These are phyloP conservation scores for Ariopsis seemanni DNA, from an alignment of 2,113 vertebrate genomes.

Conservation along the genomic window DNA sequence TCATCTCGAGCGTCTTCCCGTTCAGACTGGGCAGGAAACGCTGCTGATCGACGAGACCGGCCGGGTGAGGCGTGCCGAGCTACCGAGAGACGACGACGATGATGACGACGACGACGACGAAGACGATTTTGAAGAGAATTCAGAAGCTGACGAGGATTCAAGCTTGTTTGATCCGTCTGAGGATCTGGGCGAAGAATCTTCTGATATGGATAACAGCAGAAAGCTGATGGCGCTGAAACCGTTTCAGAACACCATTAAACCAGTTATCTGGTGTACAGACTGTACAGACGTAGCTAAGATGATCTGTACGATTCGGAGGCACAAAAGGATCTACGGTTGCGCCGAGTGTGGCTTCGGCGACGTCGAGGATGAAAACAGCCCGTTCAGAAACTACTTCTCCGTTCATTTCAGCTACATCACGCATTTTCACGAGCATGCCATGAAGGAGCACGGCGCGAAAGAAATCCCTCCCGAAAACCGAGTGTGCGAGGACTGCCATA, in stretches of 20 bases:
- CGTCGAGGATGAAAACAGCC: neutral
- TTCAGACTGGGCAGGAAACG: neutral
- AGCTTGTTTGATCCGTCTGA: neutral
- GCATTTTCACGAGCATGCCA: conserved; percentile 34
- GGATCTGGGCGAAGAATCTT: neutral
- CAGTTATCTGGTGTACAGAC: conserved; percentile 23
- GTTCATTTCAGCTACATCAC: conserved; percentile 15
- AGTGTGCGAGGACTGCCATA: conserved; percentile 28
- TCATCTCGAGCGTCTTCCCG: neutral
- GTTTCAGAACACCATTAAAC: conserved; percentile 41
- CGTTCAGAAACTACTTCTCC: conserved; percentile 6
- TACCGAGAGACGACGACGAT: neutral
- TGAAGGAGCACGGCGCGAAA: conserved; percentile 19
- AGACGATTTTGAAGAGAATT: neutral
- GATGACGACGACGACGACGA: neutral
- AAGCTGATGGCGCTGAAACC: neutral
- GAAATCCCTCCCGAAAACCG: neutral
- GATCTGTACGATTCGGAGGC: conserved; percentile 18
- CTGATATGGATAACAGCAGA: neutral
- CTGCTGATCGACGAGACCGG: neutral
- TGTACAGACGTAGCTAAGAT: conserved; percentile 11
- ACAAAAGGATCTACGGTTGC: conserved; percentile 33
- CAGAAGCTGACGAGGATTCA: neutral
- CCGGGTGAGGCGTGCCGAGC: neutral
- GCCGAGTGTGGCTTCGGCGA: neutral